Base-by-base conservation (phyloP, 1,140 invertebrate genomes). In the Drosophila ananassae region DNA sequence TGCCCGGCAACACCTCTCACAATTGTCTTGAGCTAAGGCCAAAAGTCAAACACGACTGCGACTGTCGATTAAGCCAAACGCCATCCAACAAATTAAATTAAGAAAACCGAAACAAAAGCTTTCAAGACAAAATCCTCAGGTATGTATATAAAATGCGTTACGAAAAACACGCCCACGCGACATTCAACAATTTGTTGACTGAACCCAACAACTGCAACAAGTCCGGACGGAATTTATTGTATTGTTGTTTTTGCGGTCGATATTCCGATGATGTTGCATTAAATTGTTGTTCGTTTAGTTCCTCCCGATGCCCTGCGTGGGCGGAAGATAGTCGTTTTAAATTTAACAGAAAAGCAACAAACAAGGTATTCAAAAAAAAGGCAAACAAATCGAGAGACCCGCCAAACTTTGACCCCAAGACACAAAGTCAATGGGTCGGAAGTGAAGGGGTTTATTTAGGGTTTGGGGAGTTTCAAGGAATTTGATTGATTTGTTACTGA, bases 201-300 rank as follows among this genome's bases (percentile, higher is more conserved):
- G 82, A 82, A 85, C 58, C 46, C 74, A 87, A 82, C 81, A 85
- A 85, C 81, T 85, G 80, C 80, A 83, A 72, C 80, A 81, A 85
- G 74, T 85, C 53, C 69, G 72, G 71, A 64, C 67, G 63, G 75
- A 77, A 78, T 81, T 81, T 60, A 60, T 58, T 46, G 25, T 64
- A 30, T 28, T 58, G 44, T 44, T 51, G 62, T 51, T 55, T 71
- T 39, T 75, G 72, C 57, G 56, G 72, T 80, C 77, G 66, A 37
- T 44, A 44, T 57, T 68, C 50, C 60, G 69, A 87, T 87, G 83
- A 85, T 82, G 78, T 81, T 85, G 83, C 82, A 87, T 82, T 87
- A 87, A 85, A 87, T 82, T 75, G 77, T 37, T 78, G 71, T 21
- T 22, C 77, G 56, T 48, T 47, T 57, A 46, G 41, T 34, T 48